Base-by-base conservation (phyloP, 1,140 invertebrate species). In the Leptopilina clavipes region DNA sequence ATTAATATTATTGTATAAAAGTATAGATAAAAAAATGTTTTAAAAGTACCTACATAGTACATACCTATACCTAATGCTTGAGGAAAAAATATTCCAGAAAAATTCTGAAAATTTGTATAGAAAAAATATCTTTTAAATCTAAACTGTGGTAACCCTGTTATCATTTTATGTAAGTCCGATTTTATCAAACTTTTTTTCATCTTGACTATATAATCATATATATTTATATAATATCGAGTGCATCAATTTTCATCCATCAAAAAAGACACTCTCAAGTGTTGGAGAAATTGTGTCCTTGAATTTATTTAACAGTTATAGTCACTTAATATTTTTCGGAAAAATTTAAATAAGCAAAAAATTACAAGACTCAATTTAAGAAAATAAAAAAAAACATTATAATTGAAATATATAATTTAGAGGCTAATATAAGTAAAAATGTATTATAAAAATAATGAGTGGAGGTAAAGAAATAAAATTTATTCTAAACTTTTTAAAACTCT, bases 221-320 rank as follows among this genome's bases (percentile, higher is more conserved):
- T 44, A 1, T 31, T 31, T n/a, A n/a, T 31, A 31, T 6, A 40
- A 40, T 17, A 52, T 52, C 48, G 17, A 52, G 8, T 52, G 48
- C 48, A 52, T 52, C 48, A 52, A 52, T 52, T 17, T 52, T 52
- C n/a, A 52, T 52, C 48, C 48, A 52, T 52, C 48, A 52, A 52
- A 52, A 17, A n/a, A 52, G 48, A 52, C 48, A 52, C 0, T 17
- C 17, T 52, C 3, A 52, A 52, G 48, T 52, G 48, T 3, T 52
- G 14, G 14, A 52, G 48, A 52, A 52, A 52, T 52, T 6, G 1
- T 52, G 48, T 52, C n/a, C 48, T 52, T 17, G 48, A n/a, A 52
- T 52, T 52, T 52, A 52, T 17, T n/a, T 52, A 17, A 52, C n/a
- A 52, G 14, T 7, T n/a, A 17, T n/a, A 52, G 25, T 31, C 1